Evolutionary conservation across 2,888 invertebrate genomes (phyloP), one percentile per base, ranked within the genome.

Genomic region (Harmothoe impar): DNA sequence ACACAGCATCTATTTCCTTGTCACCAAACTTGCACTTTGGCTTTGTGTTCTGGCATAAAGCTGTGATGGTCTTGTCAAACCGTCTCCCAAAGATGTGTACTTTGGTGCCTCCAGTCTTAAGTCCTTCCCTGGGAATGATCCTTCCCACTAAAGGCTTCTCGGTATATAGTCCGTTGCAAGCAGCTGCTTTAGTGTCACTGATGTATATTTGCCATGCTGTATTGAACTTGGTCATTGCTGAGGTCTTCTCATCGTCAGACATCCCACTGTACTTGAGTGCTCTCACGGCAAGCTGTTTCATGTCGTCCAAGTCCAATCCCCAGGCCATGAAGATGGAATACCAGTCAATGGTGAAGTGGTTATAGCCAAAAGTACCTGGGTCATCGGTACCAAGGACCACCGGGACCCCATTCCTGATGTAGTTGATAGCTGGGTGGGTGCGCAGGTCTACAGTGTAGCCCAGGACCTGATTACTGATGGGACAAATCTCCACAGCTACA

Each of bases 291-390:
- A 93, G 43, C 62, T 91, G 85, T 89, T 93, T 93, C 86, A 93
- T 90, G 72, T 93, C 93, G 25, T 68, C 90, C 43, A 93, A 91
- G 35, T 91, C 91, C 56, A 93, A 72, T 51, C 93, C 93, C 93
- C 93, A 93, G 15, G 91, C 92, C 92, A 93, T 92, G 89, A 90
- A 93, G 5, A 91, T 93, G 31, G 91, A 89, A 90, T 93, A 93
- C 92, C 92, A 93, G 81, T 93, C 93, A 3, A 93, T 89, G 23
- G 92, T 93, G 72, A 93, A 91, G 88, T 93, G 91, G 85, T 93
- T 92, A 88, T 92, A 93, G 23, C 93, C 93, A 89, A 93, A 93
- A 35, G 91, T 93, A 15, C 93, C 93, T 15, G 93, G 93, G 89
- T 93, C 93, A 72, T 93, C 93, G 15, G 93, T 88, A 51, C 92